These are phyloP conservation scores for Ornithorhynchus anatinus DNA, from an alignment of 2,113 vertebrate species.

Conservation along the genomic window DNA sequence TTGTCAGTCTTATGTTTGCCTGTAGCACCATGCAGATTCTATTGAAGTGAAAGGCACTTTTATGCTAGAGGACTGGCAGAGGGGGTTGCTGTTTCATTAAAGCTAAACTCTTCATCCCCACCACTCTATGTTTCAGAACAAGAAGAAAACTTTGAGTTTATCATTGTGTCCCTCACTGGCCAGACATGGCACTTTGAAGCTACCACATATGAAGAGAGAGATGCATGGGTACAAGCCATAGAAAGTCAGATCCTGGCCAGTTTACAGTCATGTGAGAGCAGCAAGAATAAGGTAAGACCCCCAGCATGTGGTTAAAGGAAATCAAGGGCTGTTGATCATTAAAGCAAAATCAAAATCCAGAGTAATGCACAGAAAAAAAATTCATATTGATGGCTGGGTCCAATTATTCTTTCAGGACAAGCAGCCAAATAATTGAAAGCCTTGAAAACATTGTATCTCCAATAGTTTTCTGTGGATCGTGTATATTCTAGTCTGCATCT, in stretches of 20 bases:
- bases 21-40: neutral
- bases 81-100: neutral
- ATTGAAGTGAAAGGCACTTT: neutral
- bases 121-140: constrained; percentile 78
- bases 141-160: constrained; percentile 98
- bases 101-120: neutral
- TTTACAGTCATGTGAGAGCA: constrained; percentile 96
- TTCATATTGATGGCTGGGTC: neutral
- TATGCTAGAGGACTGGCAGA: neutral
- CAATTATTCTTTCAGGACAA: neutral
- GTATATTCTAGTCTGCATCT: neutral
- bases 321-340: accelerated
- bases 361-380: neutral
- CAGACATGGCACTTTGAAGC: constrained; percentile 98
- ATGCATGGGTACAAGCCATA: constrained; percentile 95
- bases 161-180: constrained; percentile 94
- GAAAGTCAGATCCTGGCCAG: constrained; percentile 97
- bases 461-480: accelerated
- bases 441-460: neutral
- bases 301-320: accelerated
- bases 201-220: constrained; percentile 92
- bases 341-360: neutral
- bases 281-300: constrained; percentile 92
- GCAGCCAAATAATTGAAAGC: neutral
- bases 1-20: neutral